Percentiles rank a stretch among this genome's conserved stretches.
These are phyloP conservation scores for Apostichopus leukothele DNA, from an alignment of 53 echinoderm and acorn worm species.

Conservation along the genomic window DNA sequence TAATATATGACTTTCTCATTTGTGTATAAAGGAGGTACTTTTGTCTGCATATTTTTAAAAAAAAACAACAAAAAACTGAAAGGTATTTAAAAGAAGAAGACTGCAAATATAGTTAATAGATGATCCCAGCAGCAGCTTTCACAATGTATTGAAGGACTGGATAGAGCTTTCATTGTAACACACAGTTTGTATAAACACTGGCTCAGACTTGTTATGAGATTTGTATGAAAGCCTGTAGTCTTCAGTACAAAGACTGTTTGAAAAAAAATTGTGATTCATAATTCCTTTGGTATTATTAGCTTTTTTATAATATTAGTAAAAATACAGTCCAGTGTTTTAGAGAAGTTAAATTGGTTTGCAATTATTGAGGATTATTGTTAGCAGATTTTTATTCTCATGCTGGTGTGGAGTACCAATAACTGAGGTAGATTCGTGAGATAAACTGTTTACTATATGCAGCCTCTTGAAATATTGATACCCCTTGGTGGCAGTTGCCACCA, in stretches of 20 bases:
- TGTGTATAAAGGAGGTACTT: constrained; percentile 26
- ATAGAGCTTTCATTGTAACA: no score
- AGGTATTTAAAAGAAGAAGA: background rate
- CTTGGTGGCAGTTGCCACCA: background rate
- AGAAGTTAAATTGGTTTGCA: constrained; percentile 13
- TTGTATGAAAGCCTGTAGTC: background rate
- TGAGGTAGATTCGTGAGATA: background rate
- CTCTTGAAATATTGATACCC: background rate
- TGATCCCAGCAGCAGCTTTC: background rate
- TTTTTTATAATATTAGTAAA: background rate
- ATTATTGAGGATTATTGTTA: background rate
- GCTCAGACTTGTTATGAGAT: background rate
- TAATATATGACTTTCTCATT: background rate
- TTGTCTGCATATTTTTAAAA: constrained; percentile 35
- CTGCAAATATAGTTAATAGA: background rate
- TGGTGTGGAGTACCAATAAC: no score
- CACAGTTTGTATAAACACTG: no score
- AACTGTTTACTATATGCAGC: background rate
- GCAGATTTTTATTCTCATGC: no score
- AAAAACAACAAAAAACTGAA: background rate
- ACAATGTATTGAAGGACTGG: background rate
- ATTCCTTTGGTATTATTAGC: background rate
- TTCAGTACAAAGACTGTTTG: background rate
- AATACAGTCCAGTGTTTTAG: background rate
- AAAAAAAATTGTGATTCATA: no score